phyloP scores from a whole-genome alignment of 2,888 invertebrate genomes.

The Digitonthophagus gazella region DNA sequence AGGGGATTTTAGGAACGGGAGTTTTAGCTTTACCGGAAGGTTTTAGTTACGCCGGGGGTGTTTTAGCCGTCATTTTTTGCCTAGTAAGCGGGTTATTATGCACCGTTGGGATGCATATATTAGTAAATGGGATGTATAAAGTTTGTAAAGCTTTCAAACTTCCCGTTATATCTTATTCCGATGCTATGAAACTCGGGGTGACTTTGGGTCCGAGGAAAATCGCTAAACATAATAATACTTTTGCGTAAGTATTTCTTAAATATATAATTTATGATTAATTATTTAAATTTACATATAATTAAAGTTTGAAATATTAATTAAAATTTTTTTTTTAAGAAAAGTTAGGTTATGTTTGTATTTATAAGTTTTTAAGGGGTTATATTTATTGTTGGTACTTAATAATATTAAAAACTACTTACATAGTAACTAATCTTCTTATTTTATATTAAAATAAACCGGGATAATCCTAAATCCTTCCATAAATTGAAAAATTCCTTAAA shows the following conservation, averaged over 20 bases:
- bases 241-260: constrained; percentile 6
- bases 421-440: no score
- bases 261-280: no score
- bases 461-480: no score
- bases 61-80: constrained; percentile 17
- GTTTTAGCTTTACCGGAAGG: constrained; percentile 27
- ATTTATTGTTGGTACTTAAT: no score
- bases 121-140: constrained; percentile 20
- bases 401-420: no score
- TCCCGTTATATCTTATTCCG: constrained; percentile 21
- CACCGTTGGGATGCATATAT: constrained; percentile 14
- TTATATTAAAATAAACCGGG: no score
- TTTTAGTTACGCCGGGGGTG: constrained; percentile 19
- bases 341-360: no score
- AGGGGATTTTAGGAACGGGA: constrained; percentile 26
- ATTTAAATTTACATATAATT: no score
- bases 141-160: constrained; percentile 24
- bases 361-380: no score
- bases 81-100: constrained; percentile 1
- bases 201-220: constrained; percentile 21
- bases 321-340: no score
- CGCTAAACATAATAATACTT: background rate
- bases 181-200: constrained; percentile 21
- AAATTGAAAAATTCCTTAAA: no score
- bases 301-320: no score